Conservation (phyloP, 1,140 invertebrate species). For the Copidosoma floridanum region DNA sequence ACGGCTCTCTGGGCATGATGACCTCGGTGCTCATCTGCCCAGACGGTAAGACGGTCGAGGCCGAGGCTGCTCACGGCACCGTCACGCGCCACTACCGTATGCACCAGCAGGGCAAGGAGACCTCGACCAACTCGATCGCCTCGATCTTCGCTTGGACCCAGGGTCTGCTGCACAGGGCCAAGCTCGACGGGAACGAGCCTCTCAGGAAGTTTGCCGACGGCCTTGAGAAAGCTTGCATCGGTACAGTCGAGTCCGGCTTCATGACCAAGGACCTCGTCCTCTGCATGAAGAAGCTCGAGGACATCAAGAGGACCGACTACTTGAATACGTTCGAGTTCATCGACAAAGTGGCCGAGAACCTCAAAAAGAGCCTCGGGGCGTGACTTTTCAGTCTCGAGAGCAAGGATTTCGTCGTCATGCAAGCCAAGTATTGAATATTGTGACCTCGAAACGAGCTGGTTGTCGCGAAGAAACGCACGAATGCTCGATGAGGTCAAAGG, state of each 20-base stretch:
- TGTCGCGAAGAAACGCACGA: not conserved
- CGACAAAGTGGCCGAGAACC: conserved; percentile 91
- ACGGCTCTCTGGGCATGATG: conserved; percentile 91
- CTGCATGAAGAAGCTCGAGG: conserved; percentile 91
- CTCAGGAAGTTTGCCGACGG: conserved; percentile 77
- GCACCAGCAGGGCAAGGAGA: conserved; percentile 95
- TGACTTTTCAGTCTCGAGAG: conserved; percentile 22
- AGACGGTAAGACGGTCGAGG: conserved; percentile 95
- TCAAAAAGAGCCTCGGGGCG: conserved; percentile 67
- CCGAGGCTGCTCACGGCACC: conserved; percentile 97
- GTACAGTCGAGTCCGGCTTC: conserved; percentile 88
- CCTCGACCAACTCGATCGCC: conserved; percentile 97
- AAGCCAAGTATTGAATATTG: conserved; percentile 5
- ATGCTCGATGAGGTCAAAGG: conserved; percentile 4
- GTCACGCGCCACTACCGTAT: conserved; percentile 93
- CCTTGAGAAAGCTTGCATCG: conserved; percentile 88
- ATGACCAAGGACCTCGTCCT: conserved; percentile 99
- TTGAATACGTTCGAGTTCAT: conserved; percentile 97
- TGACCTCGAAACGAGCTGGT: too few relatives aligned
- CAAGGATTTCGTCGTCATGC: not conserved
- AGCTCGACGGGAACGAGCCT: conserved; percentile 81
- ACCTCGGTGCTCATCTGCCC: conserved; percentile 92
- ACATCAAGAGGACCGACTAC: conserved; percentile 84
- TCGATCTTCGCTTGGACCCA: conserved; percentile 98
- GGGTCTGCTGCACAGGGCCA: conserved; percentile 88